These are phyloP conservation scores for Urocynchramus pylzowi DNA, from an alignment of 2,113 vertebrate species.

Conservation along the genomic window DNA sequence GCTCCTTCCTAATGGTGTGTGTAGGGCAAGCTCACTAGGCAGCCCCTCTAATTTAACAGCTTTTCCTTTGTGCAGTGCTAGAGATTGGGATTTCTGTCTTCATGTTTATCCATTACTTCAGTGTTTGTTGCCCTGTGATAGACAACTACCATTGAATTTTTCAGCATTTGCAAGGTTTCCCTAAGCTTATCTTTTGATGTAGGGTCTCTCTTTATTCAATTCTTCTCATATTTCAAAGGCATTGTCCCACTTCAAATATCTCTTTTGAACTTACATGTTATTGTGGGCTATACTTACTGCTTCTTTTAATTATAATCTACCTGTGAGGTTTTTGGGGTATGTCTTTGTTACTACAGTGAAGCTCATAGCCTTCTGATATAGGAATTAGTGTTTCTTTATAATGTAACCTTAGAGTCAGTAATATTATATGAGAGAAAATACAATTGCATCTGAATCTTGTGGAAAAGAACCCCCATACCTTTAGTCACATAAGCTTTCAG, in stretches of 20 bases:
- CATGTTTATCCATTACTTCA: not conserved
- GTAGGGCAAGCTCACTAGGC: not conserved
- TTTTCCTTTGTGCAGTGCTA: not conserved
- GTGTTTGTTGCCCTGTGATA: not conserved
- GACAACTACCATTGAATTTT: not conserved
- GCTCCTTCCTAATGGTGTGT: not conserved
- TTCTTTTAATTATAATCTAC: not conserved
- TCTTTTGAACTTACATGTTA: not conserved
- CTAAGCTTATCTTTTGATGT: not conserved
- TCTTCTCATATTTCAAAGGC: conserved; percentile 2
- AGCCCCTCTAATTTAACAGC: not conserved
- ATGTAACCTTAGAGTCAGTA: not conserved
- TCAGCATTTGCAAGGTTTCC: not conserved
- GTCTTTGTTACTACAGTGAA: not conserved
- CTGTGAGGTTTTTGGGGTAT: not conserved
- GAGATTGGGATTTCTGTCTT: not conserved
- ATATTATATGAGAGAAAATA: not conserved
- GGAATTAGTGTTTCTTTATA: not conserved
- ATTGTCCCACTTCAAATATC: not conserved
- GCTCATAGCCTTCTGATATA: not conserved
- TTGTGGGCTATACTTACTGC: not conserved
- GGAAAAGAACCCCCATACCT: not conserved
- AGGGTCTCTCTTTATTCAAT: not conserved
- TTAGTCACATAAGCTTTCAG: not conserved
- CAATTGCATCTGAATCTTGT: not conserved